Percentiles rank a stretch among this genome's conserved stretches.
phyloP scores from a whole-genome alignment of 2,888 invertebrate species.

The Tinea trinotella region DNA sequence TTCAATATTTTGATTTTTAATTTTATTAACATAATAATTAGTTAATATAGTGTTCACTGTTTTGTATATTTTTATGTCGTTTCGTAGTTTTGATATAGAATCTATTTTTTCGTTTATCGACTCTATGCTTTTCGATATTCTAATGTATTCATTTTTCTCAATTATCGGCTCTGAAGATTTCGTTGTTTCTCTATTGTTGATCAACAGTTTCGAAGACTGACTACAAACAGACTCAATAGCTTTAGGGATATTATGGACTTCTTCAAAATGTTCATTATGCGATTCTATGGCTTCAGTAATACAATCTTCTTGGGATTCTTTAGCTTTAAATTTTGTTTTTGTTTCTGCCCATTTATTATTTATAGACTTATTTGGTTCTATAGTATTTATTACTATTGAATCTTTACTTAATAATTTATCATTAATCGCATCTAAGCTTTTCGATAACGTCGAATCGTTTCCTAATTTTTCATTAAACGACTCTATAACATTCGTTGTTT shows the following conservation, averaged over 20 bases:
- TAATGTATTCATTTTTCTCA: conserved; percentile 30
- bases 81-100: conserved; percentile 52
- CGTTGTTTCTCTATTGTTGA: no score
- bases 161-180: no score
- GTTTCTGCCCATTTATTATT: no score
- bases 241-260: neutral
- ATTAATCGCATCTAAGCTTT: conserved; percentile 25
- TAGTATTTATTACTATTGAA: no score
- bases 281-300: no score
- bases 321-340: no score
- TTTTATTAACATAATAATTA: conserved; percentile 59
- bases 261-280: no score
- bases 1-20: conserved; percentile 47
- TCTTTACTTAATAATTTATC: no score
- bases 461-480: neutral
- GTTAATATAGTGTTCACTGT: conserved; percentile 62
- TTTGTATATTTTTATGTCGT: conserved; percentile 61
- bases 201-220: no score
- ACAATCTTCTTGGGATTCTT: no score
- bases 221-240: neutral
- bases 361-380: no score
- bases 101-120: conserved; percentile 48
- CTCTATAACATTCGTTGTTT: conserved; percentile 37
- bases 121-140: conserved; percentile 37
- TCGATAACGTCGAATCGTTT: conserved; percentile 48